Percentiles rank a stretch among this genome's conserved stretches.
These are phyloP conservation scores for Drosophila borealis DNA, from an alignment of 2,888 invertebrate genomes.

Conservation along the genomic window DNA sequence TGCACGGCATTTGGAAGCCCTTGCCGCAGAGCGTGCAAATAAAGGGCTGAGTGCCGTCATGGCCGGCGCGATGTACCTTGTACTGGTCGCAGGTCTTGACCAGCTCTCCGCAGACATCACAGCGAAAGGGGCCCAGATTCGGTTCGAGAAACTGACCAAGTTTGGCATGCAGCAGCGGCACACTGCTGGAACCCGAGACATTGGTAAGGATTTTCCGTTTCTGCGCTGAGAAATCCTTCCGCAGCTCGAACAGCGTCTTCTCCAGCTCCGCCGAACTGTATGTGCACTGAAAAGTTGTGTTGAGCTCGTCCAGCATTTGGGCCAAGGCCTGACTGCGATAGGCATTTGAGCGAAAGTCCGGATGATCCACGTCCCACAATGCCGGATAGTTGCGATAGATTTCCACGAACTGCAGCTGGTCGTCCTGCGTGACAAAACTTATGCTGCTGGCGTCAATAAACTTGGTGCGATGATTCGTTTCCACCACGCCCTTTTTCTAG, in stretches of 20 bases:
- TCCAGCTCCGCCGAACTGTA: conserved; percentile 68
- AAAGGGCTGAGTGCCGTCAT: conserved; percentile 79
- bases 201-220: conserved; percentile 69
- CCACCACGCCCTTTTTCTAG: conserved; percentile 72
- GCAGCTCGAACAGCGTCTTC: conserved; percentile 73
- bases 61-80: conserved; percentile 75
- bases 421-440: conserved; percentile 58
- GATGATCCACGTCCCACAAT: conserved; percentile 81
- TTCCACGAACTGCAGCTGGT: conserved; percentile 77
- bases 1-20: conserved; percentile 79
- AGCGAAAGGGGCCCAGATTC: conserved; percentile 79
- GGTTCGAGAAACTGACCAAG: conserved; percentile 65
- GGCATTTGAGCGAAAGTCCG: conserved; percentile 77
- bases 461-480: conserved; percentile 66
- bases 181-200: conserved; percentile 26
- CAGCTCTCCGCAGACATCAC: conserved; percentile 66
- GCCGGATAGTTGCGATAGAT: conserved; percentile 76
- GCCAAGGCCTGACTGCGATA: conserved; percentile 73
- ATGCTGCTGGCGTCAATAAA: conserved; percentile 69
- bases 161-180: conserved; percentile 67
- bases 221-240: conserved; percentile 74
- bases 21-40: conserved; percentile 80
- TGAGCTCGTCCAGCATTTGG: conserved; percentile 76
- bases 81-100: conserved; percentile 81
- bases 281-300: conserved; percentile 55